These are phyloP conservation scores for Dipodomys stephensi DNA, from an alignment of 2,113 vertebrate species.

Conservation along the genomic window DNA sequence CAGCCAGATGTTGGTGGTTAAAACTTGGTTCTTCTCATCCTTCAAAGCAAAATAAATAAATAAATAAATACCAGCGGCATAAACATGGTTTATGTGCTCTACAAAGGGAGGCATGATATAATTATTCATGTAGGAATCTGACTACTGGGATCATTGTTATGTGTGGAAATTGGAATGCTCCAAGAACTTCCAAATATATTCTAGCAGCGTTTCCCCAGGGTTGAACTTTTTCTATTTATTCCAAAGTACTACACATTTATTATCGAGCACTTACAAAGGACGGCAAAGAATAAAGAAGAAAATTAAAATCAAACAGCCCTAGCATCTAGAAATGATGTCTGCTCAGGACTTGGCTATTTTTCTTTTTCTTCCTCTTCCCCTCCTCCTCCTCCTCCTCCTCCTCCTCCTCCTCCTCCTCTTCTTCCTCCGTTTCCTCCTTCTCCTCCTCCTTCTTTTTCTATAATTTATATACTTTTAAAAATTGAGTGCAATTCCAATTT, in stretches of 20 bases:
- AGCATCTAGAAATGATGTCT: background rate
- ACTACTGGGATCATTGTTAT: background rate
- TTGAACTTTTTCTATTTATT: constrained; percentile 41
- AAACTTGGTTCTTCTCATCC: constrained; percentile 98
- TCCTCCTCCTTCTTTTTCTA: background rate
- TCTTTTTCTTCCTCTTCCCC: background rate
- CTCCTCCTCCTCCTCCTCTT: too few relatives aligned
- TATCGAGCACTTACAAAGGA: constrained; percentile 2
- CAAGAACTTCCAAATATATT: background rate
- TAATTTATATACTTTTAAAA: background rate
- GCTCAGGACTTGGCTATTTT: background rate
- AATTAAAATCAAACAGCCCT: constrained; percentile 1
- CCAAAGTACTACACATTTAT: constrained; percentile 29
- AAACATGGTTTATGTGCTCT: background rate
- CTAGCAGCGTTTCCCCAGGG: background rate
- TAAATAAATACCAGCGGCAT: background rate
- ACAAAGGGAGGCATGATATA: background rate
- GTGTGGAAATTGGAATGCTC: background rate
- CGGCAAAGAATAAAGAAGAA: constrained; percentile 17
- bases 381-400: too few relatives aligned
- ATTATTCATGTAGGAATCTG: background rate
- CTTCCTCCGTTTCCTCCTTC: background rate
- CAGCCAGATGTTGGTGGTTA: constrained; percentile 97
- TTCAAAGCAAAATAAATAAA: constrained; percentile 80
- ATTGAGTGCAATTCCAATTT: background rate